Evolutionary conservation across 2,797 vertebrate species (phyloP), one percentile per base, ranked within the genome.

Genomic region (Pelodytes ibericus): DNA sequence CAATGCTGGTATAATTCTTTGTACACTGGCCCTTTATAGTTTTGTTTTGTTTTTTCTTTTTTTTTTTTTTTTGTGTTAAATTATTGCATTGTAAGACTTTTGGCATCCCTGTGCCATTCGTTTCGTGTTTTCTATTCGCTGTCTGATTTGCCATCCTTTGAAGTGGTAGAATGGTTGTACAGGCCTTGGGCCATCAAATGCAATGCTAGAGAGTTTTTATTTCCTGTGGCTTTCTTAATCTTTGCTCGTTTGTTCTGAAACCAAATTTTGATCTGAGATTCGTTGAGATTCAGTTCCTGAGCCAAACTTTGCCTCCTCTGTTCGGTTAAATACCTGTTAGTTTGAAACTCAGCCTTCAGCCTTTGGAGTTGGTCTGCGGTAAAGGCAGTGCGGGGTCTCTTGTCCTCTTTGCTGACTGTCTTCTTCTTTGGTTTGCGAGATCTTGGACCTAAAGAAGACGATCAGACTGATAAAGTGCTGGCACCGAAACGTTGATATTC

Each of bases 341-440:
- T 94, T 88, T 96, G 95, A 82, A 97, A 97, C 90, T 97, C 96
- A 0, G 94, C 86, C 86, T 97, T 97, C 77, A 97, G 95, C 89
- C 95, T 91, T 86, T 96, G 95, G 75, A 97, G 94, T 88, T 97
- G 96, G 71, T 97, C 96, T 1, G 95, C 95, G 0, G 95, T 97
- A 91, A 97, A 97, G 83, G 96, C 96, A 39, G 96, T 97, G 78
- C 96, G 91, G 10, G 96, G 96, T 85, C 96, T 89, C 88, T 97
- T 97, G 92, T 96, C 95, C 83, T 97, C 96, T 87, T 96, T 97
- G 81, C 91, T 96, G 82, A 94, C 87, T 82, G 88, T 87, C 90
- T 97, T 97, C 94, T 96, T 98, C 96, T 98, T 98, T 96, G 95
- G 96, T 95, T 97, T 99, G 47, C 97, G 95, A 77, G 96, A 96